Evolutionary conservation across 2,888 invertebrate genomes (phyloP).

Genomic region (Macrophya annulata): DNA sequence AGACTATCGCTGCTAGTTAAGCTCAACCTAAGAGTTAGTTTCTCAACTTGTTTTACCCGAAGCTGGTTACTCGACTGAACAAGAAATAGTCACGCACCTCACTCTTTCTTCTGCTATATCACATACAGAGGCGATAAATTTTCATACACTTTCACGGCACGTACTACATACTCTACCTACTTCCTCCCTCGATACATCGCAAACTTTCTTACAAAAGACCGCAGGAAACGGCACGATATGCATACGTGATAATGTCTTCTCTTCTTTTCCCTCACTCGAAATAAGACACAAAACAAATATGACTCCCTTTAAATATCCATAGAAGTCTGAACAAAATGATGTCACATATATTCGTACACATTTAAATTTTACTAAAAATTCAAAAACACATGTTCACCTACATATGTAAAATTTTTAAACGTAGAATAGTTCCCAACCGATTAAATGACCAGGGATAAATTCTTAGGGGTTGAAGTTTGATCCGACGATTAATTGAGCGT

Average conservation of each 20-base stretch:
- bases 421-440: neutral
- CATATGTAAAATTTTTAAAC: neutral
- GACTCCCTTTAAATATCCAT: neutral
- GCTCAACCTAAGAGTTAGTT: conserved; percentile 34
- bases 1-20: conserved; percentile 17
- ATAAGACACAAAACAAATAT: neutral
- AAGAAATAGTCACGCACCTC: neutral
- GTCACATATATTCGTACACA: neutral
- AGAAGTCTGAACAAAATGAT: neutral
- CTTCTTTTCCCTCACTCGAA: neutral
- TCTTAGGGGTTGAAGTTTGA: neutral
- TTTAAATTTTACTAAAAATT: neutral
- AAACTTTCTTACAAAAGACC: conserved; percentile 21
- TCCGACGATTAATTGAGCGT: conserved; percentile 21
- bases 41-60: neutral
- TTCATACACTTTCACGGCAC: conserved; percentile 41
- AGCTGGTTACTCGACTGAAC: neutral
- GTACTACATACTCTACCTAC: neutral
- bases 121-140: conserved; percentile 26
- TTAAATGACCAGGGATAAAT: neutral
- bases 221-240: conserved; percentile 12
- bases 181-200: conserved; percentile 15
- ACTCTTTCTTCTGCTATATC: neutral
- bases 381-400: neutral
- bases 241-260: conserved; percentile 28